Evolutionary conservation across 2,113 vertebrate species (phyloP), one percentile per base, ranked within the genome.

Genomic region (Ardeotis arabs): DNA sequence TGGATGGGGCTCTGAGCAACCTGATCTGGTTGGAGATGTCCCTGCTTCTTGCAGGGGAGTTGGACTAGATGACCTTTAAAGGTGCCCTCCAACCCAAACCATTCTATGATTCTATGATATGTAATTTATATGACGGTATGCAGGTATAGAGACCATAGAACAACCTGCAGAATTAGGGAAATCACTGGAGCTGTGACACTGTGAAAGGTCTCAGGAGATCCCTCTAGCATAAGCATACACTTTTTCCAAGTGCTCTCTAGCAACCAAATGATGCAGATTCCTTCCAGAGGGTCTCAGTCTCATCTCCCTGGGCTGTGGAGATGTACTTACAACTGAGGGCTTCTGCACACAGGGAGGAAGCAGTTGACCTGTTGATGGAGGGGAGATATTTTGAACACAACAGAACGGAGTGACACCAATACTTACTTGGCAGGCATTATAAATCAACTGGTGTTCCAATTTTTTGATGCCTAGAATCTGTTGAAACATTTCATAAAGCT

Each of bases 401-500:
- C 4, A 84, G 49, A 93, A 95, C 5, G 0, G 0, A 95, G 41
- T 66, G 33, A 85, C 49, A 89, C 7, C 67, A 93, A 93, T 97
- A 96, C 98, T 98, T 96, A 99, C 99, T 98, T 99, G 99, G 87
- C 99, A 99, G 72, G 99, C 99, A 92, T 99, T 99, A 97, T 99
- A 99, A 78, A 99, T 98, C 87, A 99, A 98, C 94, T 99, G 99
- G 87, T 99, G 99, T 75, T 99, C 99, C 88, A 99, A 98, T 94
- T 99, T 99, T 92, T 99, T 99, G 95, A 99, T 98, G 28, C 99
- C 98, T 55, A 99, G 98, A 92, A 99, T 99, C 97, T 99, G 99
- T 93, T 99, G 99, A 96, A 99, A 99, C 99, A 99, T 99, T 97
- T 99, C 98, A 83, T 99, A 99, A 75, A 99, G 99, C 94, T 99